Conservation (phyloP, 2,113 vertebrate species). For the Hiodon alosoides region DNA sequence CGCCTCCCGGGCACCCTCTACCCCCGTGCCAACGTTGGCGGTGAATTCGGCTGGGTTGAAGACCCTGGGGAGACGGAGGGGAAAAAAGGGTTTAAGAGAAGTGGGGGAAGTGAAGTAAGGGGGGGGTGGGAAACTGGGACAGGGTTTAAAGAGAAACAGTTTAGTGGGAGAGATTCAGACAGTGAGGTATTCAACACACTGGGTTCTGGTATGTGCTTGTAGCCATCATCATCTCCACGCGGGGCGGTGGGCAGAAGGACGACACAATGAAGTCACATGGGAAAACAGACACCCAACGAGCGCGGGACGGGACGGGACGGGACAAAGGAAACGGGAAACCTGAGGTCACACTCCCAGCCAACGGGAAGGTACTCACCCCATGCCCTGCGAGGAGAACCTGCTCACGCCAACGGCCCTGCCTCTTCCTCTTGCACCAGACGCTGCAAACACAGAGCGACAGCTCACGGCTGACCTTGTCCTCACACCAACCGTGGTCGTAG, state of each 20-base stretch:
- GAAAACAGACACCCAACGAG: not conserved
- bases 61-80: conserved; percentile 63
- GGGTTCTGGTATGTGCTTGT: conserved; percentile 44
- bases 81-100: conserved; percentile 18
- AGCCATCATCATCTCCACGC: conserved; percentile 38
- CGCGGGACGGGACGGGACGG: not conserved
- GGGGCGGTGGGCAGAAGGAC: not conserved
- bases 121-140: not conserved
- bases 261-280: not conserved
- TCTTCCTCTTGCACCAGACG: conserved; percentile 74
- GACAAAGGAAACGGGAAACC: not conserved
- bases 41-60: conserved; percentile 90
- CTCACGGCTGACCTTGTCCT: not conserved
- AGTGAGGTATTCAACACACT: conserved; percentile 27
- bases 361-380: conserved; percentile 73
- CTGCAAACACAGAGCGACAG: conserved; percentile 49
- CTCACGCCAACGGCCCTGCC: conserved; percentile 79
- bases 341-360: not conserved
- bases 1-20: conserved; percentile 69
- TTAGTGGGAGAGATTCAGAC: conserved; percentile 27
- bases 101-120: not conserved
- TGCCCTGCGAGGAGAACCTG: conserved; percentile 87
- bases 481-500: not conserved
- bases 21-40: conserved; percentile 65
- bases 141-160: not conserved